Evolutionary conservation across 2,797 vertebrate species (phyloP).

Genomic region (Chiroxiphia lanceolata): DNA sequence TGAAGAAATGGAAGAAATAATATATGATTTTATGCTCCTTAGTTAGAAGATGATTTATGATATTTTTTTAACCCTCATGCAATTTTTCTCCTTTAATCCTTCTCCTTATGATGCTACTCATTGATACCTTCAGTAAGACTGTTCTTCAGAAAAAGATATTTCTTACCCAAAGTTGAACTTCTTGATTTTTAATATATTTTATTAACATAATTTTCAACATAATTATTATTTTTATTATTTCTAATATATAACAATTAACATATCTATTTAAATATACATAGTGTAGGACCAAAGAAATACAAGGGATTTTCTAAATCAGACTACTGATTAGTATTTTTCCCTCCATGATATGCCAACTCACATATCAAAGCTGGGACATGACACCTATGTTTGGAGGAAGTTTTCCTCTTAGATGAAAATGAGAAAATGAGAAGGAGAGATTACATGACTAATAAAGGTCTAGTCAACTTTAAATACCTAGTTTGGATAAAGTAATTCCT

Average conservation of each 20-base stretch:
- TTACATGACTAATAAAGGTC: neutral
- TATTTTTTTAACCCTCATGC: neutral
- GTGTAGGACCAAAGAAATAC: neutral
- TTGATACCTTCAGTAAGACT: neutral
- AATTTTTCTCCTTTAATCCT: neutral
- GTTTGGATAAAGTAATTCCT: neutral
- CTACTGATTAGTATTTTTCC: neutral
- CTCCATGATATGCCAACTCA: neutral
- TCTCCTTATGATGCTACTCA: neutral
- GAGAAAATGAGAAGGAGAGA: neutral
- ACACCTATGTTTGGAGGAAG: neutral
- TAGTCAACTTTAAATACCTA: neutral
- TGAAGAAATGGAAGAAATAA: conserved; percentile 40
- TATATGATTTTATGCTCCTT: neutral
- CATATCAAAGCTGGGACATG: neutral
- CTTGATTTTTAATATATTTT: neutral
- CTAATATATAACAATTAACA: neutral
- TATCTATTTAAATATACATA: neutral
- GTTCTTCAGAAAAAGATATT: neutral
- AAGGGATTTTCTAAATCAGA: neutral
- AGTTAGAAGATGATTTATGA: neutral
- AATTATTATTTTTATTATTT: neutral
- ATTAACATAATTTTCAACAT: neutral
- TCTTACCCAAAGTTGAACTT: neutral
- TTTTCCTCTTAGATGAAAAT: neutral